These are phyloP conservation scores for Biston stratarius DNA, from an alignment of 2,888 invertebrate species.

Conservation along the genomic window DNA sequence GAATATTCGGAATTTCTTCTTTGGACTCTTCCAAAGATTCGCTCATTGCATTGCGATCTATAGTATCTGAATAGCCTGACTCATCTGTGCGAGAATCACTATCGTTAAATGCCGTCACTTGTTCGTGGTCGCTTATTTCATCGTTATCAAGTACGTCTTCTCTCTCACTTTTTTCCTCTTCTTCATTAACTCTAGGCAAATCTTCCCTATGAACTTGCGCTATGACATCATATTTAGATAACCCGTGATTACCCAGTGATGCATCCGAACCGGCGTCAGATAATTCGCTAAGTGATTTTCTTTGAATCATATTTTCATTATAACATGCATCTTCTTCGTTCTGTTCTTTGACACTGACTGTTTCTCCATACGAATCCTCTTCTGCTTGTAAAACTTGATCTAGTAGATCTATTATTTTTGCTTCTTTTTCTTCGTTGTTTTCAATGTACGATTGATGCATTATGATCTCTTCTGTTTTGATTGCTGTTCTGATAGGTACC, in stretches of 20 bases:
- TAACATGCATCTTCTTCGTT: constrained; percentile 55
- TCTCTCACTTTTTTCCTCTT: constrained; percentile 66
- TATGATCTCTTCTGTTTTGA: constrained; percentile 62
- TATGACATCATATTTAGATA: constrained; percentile 85
- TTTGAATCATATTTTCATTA: constrained; percentile 59
- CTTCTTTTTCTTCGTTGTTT: constrained; percentile 78
- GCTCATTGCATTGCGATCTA: constrained; percentile 66
- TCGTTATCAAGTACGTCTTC: constrained; percentile 47
- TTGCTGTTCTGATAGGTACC: constrained; percentile 38
- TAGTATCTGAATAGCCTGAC: constrained; percentile 80
- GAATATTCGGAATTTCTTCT: constrained; percentile 65
- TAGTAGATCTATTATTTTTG: constrained; percentile 79
- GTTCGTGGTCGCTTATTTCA: constrained; percentile 59
- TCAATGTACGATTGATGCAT: constrained; percentile 70
- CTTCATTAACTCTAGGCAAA: constrained; percentile 73
- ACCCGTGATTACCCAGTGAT: constrained; percentile 74
- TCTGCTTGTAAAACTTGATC: constrained; percentile 82
- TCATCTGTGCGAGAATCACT: constrained; percentile 81
- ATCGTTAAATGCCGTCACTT: constrained; percentile 71
- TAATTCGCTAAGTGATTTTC: constrained; percentile 74
- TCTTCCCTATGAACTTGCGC: constrained; percentile 87
- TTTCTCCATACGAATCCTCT: constrained; percentile 76
- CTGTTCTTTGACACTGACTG: constrained; percentile 65
- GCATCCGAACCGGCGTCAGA: constrained; percentile 80
- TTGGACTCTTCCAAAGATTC: constrained; percentile 61